Evolutionary conservation across 1,140 invertebrate genomes (phyloP), one percentile per base, ranked within the genome.

Genomic region (Eulimnadia texana): DNA sequence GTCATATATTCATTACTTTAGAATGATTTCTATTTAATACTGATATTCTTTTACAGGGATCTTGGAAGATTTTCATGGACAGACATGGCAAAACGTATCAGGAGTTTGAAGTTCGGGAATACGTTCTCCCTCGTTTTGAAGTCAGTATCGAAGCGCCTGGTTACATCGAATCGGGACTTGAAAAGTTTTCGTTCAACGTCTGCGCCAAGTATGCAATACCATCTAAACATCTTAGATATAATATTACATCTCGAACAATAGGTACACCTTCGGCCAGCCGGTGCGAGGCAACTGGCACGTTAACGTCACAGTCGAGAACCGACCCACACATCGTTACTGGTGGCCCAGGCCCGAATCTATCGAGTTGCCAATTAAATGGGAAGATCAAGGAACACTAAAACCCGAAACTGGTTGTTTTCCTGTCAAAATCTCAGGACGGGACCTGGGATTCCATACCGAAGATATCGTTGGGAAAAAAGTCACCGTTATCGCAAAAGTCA

Each of bases 61-160:
- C 71, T 16, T 82, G 80, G 80, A 73, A 70, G 50, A 77, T 82
- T 29, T 75, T 76, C 70, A 73, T 77, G 0, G 72, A 76, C 33
- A 74, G 72, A 6, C 22, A 20, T 9, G 28, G 19, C 27, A 61
- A 23, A 42, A 67, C 64, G 0, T 27, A 51, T 1, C 47, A 61
- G 50, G 16, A 59, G 11, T 82, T 84, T 64, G 75, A 80, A 63
- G 78, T 83, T 3, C 76, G 76, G 25, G 79, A 81, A 68, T 82
- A 81, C 65, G 76, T 83, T 29, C 68, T 85, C 11, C 83, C 83
- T 3, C 78, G 80, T 64, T 85, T 84, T 65, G 79, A 84, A 71
- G 78, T 85, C 0, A 77, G 74, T 0, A 73, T 85, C 11, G 73
- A 74, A n/a, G 72, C 80, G 16, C 81, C 82, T 0, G 71, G 75